Base-by-base conservation (phyloP, 2,797 vertebrate species). In the Phyllotis vaccarum region DNA sequence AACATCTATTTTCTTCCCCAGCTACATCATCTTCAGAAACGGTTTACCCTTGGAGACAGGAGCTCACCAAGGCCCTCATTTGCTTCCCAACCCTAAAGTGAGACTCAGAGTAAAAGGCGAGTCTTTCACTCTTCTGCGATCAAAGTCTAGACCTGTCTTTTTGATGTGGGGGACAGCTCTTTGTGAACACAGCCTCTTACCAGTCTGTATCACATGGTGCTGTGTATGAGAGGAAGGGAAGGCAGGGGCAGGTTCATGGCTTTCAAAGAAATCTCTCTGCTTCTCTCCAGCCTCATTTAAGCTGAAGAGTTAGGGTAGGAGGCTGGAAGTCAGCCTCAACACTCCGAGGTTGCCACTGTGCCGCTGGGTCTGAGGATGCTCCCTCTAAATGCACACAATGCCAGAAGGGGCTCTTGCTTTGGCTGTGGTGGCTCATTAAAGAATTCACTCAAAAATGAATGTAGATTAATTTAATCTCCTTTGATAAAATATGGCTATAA, bases 381-480 rank as follows among this genome's bases (percentile, higher is more conserved):
- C 56, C 34, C 40, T 72, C 68, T n/a, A 27, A 78, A 66, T 4
- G 37, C 27, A 85, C 56, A 52, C 40, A 80, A 60, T 68, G 43
- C n/a, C 85, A 92, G 27, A 37, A 70, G n/a, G 24, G 74, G n/a
- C 24, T 66, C 60, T 95, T 86, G 80, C 19, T 68, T 17, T 64
- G 58, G 31, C 22, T 70, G 24, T 3, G 27, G 11, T 27, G 16
- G 40, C 52, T 75, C 86, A 46, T 82, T 76, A 70, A 82, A 94
- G 52, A 75, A 82, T 66, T 93, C 93, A 40, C 54, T 87, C 16
- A 80, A 85, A 83, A 70, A 79, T n/a, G 22, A 91, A 78, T 76
- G 29, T 6, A 76, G 22, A 81, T 92, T 66, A 60, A 76, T 72
- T 87, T 94, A 81, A 81, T 56, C 66, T 90, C 14, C 58, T 88